These are phyloP conservation scores for Apamea anceps DNA, from an alignment of 2,888 invertebrate genomes.

Conservation along the genomic window DNA sequence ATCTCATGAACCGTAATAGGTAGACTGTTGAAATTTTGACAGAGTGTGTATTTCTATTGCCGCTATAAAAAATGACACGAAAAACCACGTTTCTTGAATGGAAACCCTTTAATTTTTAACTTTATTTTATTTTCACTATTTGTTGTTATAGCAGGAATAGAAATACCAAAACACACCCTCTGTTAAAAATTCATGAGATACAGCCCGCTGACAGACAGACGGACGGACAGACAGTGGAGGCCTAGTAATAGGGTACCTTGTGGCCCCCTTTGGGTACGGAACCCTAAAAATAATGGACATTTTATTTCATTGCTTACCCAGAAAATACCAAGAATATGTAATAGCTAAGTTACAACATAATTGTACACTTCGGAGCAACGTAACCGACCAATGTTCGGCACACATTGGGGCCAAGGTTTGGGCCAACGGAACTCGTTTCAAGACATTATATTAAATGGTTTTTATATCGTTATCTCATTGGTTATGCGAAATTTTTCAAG, in stretches of 20 bases:
- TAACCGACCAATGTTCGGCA: slow-evolving; percentile 35
- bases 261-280: not conserved
- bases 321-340: slow-evolving; percentile 43
- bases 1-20: no score
- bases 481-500: slow-evolving; percentile 23
- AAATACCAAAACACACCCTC: no score
- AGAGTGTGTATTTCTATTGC: no score
- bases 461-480: slow-evolving; percentile 46
- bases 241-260: no score
- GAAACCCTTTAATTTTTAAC: no score
- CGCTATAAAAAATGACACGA: no score
- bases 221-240: not conserved
- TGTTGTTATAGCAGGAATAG: no score
- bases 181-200: no score
- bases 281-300: not conserved
- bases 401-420: slow-evolving; percentile 62
- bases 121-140: no score
- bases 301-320: slow-evolving; percentile 26
- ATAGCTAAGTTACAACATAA: slow-evolving; percentile 51
- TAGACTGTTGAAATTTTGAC: no score
- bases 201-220: not conserved
- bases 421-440: slow-evolving; percentile 45
- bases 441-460: slow-evolving; percentile 27
- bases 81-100: no score
- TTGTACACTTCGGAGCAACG: slow-evolving; percentile 14